Conservation (phyloP, 2,888 invertebrate genomes). For the Lycaena phlaeas region DNA sequence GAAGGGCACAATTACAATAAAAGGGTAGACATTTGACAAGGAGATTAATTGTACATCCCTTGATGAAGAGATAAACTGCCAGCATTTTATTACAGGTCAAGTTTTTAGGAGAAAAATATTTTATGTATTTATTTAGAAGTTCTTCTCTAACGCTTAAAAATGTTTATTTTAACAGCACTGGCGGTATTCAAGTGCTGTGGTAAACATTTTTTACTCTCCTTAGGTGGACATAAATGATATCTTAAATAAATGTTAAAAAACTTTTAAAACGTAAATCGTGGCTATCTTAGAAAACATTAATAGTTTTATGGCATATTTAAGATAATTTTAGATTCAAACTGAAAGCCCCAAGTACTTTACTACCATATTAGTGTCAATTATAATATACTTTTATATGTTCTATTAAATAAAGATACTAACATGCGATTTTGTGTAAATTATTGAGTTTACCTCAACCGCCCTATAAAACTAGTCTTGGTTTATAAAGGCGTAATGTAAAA, state of each 20-base stretch:
- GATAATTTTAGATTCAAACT: not conserved
- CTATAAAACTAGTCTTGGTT: too few relatives aligned
- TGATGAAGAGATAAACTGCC: not conserved
- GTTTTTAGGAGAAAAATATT: not conserved
- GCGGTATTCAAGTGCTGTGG: not conserved
- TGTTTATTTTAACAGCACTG: too few relatives aligned
- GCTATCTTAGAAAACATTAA: not conserved
- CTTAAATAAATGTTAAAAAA: not conserved
- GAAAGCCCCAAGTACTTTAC: not conserved
- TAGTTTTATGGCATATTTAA: too few relatives aligned
- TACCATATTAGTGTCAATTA: not conserved
- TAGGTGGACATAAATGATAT: not conserved
- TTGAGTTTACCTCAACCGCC: too few relatives aligned
- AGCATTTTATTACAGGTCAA: not conserved
- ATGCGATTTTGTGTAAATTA: too few relatives aligned
- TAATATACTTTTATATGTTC: too few relatives aligned
- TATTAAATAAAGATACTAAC: too few relatives aligned
- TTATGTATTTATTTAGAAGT: not conserved
- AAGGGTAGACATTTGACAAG: too few relatives aligned
- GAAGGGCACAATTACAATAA: too few relatives aligned
- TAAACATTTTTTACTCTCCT: not conserved
- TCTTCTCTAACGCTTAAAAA: not conserved
- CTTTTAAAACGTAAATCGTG: not conserved
- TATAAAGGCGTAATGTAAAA: too few relatives aligned
- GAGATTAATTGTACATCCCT: not conserved